Base-by-base conservation (phyloP, 2,113 vertebrate species). In the Ailurus styani region DNA sequence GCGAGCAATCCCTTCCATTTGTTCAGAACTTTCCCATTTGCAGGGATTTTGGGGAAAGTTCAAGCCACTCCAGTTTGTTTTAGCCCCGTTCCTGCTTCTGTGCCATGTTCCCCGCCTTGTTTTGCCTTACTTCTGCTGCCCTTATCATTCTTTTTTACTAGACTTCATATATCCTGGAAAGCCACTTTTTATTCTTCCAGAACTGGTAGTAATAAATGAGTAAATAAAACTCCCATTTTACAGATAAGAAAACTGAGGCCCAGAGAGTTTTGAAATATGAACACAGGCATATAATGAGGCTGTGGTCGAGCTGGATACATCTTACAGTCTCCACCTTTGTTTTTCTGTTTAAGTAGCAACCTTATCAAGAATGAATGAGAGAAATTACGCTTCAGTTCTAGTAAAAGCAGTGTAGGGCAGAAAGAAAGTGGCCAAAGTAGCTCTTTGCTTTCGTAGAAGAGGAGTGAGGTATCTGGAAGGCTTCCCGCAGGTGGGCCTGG, bases 21-120 rank as follows among this genome's bases (percentile, higher is more conserved):
- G 1, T 50, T 57, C 11, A 86, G 52, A 93, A 7, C 45, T 47
- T 70, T 45, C 8, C 47, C 20, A 1, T 23, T 47, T 62, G 25
- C 17, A n/a, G n/a, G 18, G 47, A 15, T 70, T 82, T 82, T 62
- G 78, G 37, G 45, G 25, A 73, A 52, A 9, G 18, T 55, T 50
- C 82, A 64, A 10, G 31, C 42, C n/a, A 6, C 54, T 29, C 29
- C 27, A 2, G 1, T 6, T 40, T 60, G 17, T 68, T 45, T 81
- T 25, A 7, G 21, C n/a, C 9, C 31, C 14, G 0, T 21, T 64
- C 50, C 72, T 47, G 11, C 57, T n/a, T 50, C 25, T 54, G 0
- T 9, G 27, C 77, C 55, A 1, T 29, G 1, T 85, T 62, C 47
- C 55, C 75, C 4, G 6, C 23, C n/a, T 52, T 18, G 23, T 25